These are phyloP conservation scores for Pelmatolapia mariae DNA, from an alignment of 2,113 vertebrate genomes.

Conservation along the genomic window DNA sequence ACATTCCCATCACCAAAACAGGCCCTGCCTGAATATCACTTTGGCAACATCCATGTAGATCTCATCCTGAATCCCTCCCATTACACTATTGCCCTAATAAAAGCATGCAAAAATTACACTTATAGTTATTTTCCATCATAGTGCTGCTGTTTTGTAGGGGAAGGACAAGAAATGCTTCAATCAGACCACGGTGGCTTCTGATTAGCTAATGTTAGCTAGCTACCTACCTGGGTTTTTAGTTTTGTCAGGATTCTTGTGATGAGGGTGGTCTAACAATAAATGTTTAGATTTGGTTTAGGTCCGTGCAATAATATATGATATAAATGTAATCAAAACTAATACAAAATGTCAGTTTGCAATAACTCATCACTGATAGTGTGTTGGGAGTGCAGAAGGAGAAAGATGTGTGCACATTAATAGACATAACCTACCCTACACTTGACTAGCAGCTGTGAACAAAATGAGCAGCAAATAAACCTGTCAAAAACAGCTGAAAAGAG, in stretches of 20 bases:
- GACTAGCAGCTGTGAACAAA: neutral
- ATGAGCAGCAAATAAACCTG: neutral
- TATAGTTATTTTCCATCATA: neutral
- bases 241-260: neutral
- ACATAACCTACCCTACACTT: neutral
- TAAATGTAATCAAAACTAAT: neutral
- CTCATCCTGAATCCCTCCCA: neutral
- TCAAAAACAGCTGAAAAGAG: neutral
- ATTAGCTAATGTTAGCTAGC: neutral
- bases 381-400: neutral
- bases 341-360: neutral
- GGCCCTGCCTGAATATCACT: neutral
- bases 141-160: neutral
- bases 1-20: neutral
- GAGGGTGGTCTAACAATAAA: neutral
- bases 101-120: neutral
- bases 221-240: neutral
- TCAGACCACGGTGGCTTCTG: neutral
- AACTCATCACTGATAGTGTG: neutral
- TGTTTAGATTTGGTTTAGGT: neutral
- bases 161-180: neutral
- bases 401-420: neutral
- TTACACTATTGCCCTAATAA: neutral
- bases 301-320: fast-evolving
- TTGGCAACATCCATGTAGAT: neutral